Evolutionary conservation across 2,888 invertebrate species (phyloP).

Genomic region (Hetaerina titia): DNA sequence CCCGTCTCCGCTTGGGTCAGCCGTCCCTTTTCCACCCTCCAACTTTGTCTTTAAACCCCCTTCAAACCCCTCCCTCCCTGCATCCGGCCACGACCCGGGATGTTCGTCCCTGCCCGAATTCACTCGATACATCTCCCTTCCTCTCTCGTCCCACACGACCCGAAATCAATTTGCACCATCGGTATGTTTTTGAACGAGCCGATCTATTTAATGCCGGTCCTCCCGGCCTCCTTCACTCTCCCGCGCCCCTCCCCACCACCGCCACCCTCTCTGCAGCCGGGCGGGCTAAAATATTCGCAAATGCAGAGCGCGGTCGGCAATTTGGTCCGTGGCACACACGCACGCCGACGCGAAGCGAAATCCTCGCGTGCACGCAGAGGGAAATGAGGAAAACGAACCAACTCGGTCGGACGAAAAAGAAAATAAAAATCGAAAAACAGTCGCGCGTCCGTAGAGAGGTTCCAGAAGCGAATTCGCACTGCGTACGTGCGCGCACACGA

Average conservation of each 20-base stretch:
- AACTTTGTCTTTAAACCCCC: neutral
- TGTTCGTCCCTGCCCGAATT: neutral
- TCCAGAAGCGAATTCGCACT: neutral
- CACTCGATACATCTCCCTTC: neutral
- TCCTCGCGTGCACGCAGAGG: neutral
- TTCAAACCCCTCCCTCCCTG: neutral
- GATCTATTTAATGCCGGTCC: slow-evolving; percentile 54
- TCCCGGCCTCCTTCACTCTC: neutral
- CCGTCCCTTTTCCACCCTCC: neutral
- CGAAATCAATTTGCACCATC: slow-evolving; percentile 49
- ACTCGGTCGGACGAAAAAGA: neutral
- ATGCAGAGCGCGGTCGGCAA: neutral
- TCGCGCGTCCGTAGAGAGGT: neutral
- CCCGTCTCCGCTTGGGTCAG: too few species aligned
- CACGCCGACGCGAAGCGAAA: neutral
- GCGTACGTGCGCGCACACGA: neutral
- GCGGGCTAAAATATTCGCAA: neutral
- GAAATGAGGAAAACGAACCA: neutral
- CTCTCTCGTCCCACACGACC: neutral
- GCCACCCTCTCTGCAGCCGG: neutral
- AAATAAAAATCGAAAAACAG: neutral
- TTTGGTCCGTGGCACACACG: neutral
- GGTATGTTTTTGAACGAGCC: slow-evolving; percentile 60
- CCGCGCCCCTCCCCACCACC: neutral
- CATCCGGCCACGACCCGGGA: neutral